Evolutionary conservation across 1,140 invertebrate species (phyloP).

Genomic region (Pentalonia nigronervosa): DNA sequence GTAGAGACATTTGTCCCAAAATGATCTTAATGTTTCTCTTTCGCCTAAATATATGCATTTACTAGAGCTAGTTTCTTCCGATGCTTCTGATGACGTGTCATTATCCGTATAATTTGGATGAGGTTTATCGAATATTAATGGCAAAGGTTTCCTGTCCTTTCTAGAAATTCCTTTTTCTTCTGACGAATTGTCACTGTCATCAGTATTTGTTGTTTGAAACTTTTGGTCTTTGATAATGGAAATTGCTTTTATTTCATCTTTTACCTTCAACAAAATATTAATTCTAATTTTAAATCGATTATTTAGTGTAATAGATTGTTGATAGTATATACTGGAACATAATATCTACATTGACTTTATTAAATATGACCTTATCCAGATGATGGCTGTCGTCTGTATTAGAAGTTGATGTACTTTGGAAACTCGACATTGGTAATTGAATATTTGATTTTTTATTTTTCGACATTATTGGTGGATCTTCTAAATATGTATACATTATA

Average conservation of each 20-base stretch:
- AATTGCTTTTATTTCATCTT: neutral
- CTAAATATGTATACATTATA: neutral
- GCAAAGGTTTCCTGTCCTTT: slow-evolving; percentile 37
- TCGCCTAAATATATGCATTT: slow-evolving; percentile 48
- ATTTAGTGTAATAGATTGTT: neutral
- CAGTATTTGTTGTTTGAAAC: neutral
- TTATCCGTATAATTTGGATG: neutral
- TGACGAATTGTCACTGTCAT: slow-evolving; percentile 46
- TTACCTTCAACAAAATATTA: neutral
- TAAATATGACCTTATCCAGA: neutral
- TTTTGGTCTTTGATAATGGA: neutral
- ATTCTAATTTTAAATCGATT: neutral
- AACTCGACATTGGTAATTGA: neutral
- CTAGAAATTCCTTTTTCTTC: slow-evolving; percentile 18
- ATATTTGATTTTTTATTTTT: neutral
- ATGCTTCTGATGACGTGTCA: slow-evolving; percentile 35
- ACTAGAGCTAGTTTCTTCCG: neutral
- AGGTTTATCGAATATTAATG: slow-evolving; percentile 25
- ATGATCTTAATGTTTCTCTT: slow-evolving; percentile 34
- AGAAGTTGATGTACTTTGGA: neutral
- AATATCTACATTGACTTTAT: neutral
- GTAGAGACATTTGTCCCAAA: slow-evolving; percentile 55
- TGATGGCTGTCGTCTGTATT: neutral
- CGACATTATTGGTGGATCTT: neutral
- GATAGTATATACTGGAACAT: neutral